Base-by-base conservation (phyloP, 1,140 invertebrate genomes). In the Leptinotarsa lineolata region DNA sequence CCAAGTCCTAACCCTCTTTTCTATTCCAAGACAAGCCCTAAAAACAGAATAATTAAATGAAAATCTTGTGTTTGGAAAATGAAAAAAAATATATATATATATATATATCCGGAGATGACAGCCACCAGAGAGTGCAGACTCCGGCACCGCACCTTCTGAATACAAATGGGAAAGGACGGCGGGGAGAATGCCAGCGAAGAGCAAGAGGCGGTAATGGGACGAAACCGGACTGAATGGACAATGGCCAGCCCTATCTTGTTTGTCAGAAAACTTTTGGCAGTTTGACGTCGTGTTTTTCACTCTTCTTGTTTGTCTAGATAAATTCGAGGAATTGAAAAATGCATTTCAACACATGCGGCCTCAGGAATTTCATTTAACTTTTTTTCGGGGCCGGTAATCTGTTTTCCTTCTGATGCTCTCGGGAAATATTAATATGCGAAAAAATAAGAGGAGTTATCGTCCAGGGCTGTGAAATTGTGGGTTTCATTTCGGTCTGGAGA, bases 221-320 rank as follows among this genome's bases (percentile, higher is more conserved):
- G 70, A 68, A 72, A 72, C 48, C 48, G 48, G 71, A 59, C 74
- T 22, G 78, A 76, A 77, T 80, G 80, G 79, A 79, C 80, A 79
- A 77, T 78, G 76, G 76, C 74, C 16, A 13, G 76, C 71, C 76
- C 74, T 75, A 79, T 81, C 80, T 81, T 81, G 77, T 79, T 81
- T 79, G 79, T 79, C 76, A 76, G 79, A 73, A 81, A 81, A 80
- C 76, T 80, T 80, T 81, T 81, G 80, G 78, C 80, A 81, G 79
- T 77, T 81, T 81, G 80, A 81, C 80, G 77, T 75, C 75, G 79
- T 77, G 79, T 79, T 80, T 80, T 80, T 74, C 72, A 77, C 77
- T 79, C 77, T 81, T 79, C 77, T 72, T 74, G 73, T 77, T 74
- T 72, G 68, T 67, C 64, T 30, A 46, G 59, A 65, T 70, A 65